A percentile compares a stretch with the other conserved stretches of the same genome.
Evolutionary conservation across 1,140 invertebrate genomes (phyloP).

Genomic region (Lasaia peninsularis): DNA sequence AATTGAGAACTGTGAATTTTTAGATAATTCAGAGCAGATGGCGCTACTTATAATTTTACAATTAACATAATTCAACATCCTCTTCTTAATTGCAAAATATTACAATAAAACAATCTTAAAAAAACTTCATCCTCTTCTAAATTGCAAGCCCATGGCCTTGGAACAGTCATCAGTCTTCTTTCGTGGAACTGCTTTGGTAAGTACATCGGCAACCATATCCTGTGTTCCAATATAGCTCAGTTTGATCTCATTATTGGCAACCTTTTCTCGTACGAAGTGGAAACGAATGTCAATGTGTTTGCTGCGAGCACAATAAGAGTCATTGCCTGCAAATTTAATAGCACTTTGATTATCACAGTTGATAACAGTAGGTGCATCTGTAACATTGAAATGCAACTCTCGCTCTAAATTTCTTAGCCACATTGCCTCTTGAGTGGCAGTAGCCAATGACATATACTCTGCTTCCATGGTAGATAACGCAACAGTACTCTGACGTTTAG

Average conservation of each 20-base stretch:
- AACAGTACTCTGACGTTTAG: constrained; percentile 8
- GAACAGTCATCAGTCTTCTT: constrained; percentile 13
- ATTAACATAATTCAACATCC: no score
- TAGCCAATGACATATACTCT: constrained; percentile 14
- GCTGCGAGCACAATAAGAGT: constrained; percentile 9
- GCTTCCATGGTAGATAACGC: constrained; percentile 9
- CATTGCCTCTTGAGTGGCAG: constrained; percentile 7
- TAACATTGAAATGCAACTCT: background rate
- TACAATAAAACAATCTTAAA: no score
- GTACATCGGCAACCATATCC: constrained; percentile 8
- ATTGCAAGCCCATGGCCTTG: constrained; percentile 7
- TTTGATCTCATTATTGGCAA: constrained; percentile 6
- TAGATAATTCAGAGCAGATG: no score
- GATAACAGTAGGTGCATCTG: constrained; percentile 1
- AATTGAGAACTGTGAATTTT: no score
- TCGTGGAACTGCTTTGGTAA: constrained; percentile 1
- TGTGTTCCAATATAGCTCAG: background rate
- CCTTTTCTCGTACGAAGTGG: constrained; percentile 2
- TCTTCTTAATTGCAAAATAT: no score
- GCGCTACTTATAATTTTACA: no score
- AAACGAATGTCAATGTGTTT: constrained; percentile 9
- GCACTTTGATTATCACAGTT: constrained; percentile 17
- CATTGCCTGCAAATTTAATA: constrained; percentile 10
- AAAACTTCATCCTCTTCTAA: constrained; percentile 11
- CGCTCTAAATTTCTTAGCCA: constrained; percentile 9